A percentile compares a stretch with the other conserved stretches of the same genome.
phyloP scores from a whole-genome alignment of 2,888 invertebrate genomes.

The Keiferia lycopersicella region DNA sequence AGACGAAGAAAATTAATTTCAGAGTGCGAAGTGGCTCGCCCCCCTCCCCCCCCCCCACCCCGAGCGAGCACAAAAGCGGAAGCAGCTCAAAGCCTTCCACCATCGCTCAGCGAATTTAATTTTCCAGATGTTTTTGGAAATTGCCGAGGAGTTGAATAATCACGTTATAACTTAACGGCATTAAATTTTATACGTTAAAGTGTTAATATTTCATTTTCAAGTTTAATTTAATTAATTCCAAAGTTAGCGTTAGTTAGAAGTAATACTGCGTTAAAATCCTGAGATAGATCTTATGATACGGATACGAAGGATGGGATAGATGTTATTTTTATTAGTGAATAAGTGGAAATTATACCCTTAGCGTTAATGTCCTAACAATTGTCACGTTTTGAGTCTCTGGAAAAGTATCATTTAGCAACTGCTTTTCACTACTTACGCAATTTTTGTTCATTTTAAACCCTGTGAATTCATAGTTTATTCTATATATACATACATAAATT shows the following conservation, averaged over 20 bases:
- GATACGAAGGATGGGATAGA: background rate
- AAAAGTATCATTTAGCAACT: too few species aligned
- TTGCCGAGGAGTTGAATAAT: slow-evolving; percentile 78
- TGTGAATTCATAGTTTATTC: too few species aligned
- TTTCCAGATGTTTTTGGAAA: slow-evolving; percentile 79
- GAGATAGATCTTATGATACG: slow-evolving; percentile 54
- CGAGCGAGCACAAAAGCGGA: slow-evolving; percentile 65
- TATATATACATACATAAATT: too few species aligned
- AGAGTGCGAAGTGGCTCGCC: slow-evolving; percentile 69
- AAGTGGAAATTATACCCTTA: too few species aligned
- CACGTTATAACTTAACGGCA: slow-evolving; percentile 80
- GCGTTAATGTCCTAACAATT: too few species aligned
- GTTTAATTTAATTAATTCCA: slow-evolving; percentile 81
- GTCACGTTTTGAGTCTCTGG: too few species aligned
- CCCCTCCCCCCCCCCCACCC: slow-evolving; percentile 42
- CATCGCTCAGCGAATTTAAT: slow-evolving; percentile 74
- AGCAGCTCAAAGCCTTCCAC: slow-evolving; percentile 64
- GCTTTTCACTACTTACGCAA: too few species aligned
- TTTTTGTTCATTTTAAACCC: too few species aligned
- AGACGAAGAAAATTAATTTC: slow-evolving; percentile 82
- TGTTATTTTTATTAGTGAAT: background rate
- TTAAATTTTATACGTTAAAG: slow-evolving; percentile 81
- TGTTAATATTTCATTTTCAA: slow-evolving; percentile 82
- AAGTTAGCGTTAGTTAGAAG: slow-evolving; percentile 63
- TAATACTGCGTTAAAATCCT: slow-evolving; percentile 42